phyloP scores from a whole-genome alignment of 2,888 invertebrate species.

The Anagyrus pseudococci region DNA sequence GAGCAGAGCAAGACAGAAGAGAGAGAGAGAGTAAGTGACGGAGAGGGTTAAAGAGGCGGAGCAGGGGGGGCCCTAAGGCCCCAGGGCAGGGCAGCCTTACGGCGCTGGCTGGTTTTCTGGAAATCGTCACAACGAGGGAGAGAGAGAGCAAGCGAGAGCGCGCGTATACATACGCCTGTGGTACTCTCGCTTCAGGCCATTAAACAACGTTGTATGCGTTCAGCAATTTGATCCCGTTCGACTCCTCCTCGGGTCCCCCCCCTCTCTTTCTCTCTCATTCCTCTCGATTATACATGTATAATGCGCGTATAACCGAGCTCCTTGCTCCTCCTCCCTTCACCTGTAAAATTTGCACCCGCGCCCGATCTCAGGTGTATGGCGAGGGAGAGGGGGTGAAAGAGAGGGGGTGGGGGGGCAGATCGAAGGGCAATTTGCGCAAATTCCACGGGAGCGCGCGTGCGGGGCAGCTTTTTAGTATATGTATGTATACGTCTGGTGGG shows the following conservation, averaged over 20 bases:
- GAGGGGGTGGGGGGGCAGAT: constrained; percentile 4
- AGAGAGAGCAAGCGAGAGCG: too few relatives aligned
- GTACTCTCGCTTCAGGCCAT: too few relatives aligned
- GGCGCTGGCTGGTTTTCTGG: constrained; percentile 55
- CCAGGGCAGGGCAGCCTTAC: constrained; percentile 30
- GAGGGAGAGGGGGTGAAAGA: background rate
- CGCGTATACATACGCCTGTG: too few relatives aligned
- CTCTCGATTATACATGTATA: background rate
- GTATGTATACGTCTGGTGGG: too few relatives aligned
- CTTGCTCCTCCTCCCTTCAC: too few relatives aligned
- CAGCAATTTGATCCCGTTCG: constrained; percentile 55
- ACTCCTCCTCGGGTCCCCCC: constrained; percentile 28
- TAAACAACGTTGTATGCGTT: constrained; percentile 57
- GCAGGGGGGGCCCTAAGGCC: constrained; percentile 1
- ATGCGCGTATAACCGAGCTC: background rate
- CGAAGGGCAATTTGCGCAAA: constrained; percentile 20
- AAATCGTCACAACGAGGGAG: too few relatives aligned
- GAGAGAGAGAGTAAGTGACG: constrained; percentile 5
- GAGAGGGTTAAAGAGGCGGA: background rate
- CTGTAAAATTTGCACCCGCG: too few relatives aligned
- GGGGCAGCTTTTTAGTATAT: too few relatives aligned
- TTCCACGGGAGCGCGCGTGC: too few relatives aligned
- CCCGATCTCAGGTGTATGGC: background rate
- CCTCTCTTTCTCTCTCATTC: background rate
- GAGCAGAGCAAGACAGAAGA: too few relatives aligned